Base-by-base conservation (phyloP, 2,888 invertebrate genomes). In the Anthophora plumipes region DNA sequence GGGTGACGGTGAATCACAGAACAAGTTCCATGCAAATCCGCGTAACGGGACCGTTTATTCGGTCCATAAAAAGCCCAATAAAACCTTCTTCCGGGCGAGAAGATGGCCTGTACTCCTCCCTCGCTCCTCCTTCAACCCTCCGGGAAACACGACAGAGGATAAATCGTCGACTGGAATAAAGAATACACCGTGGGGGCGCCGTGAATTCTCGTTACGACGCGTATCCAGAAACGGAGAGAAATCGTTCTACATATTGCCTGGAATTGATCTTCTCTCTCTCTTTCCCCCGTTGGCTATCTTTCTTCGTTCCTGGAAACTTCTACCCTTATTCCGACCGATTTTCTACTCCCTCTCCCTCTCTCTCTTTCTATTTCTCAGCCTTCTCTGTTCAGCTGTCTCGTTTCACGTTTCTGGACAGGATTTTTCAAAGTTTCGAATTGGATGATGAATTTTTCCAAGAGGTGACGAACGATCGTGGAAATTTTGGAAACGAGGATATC, bases 21-120 rank as follows among this genome's bases (percentile, higher is more conserved):
- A 79, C 88, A 89, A 89, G 86, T 86, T 86, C 83, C 87, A 91
- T 90, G 91, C 89, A 91, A 91, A 92, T 91, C 91, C 90, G 85
- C 88, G 88, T 88, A 90, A 89, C 90, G 86, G 87, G 83, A 85
- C 85, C 90, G 89, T 90, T 91, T 91, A 90, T 91, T 90, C 89
- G 87, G 80, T 82, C 86, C 87, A 89, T 91, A 89, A 91, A 91
- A 91, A 91, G 88, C 85, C 85, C 91, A 89, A 91, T 91, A 90
- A 91, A 92, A 90, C 84, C 87, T 80, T 81, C 80, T 83, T 73
- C 84, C 80, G 48, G 52, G 78, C 79, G 77, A 81, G 84, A 81
- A 84, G 82, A 85, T 83, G 77, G 79, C 74, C 85, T 59, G 50
- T 14, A 54, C 71, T 66, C 60, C 41, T 60, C 55, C 70, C 60